Evolutionary conservation across 1,140 invertebrate species (phyloP).

Genomic region (Hylaeus anthracinus): DNA sequence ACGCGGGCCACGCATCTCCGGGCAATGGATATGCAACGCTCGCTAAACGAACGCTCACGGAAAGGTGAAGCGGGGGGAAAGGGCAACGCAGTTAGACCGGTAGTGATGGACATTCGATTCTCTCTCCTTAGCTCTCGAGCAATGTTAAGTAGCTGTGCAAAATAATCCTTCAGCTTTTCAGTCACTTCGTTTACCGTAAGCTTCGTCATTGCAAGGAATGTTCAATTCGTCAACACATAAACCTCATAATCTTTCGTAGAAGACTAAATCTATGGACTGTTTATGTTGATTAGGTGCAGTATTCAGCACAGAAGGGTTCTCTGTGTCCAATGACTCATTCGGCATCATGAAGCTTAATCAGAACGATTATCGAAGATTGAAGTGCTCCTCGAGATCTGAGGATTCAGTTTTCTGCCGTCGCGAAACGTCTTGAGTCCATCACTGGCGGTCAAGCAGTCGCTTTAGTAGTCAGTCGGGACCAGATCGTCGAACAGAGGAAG

Average conservation of each 20-base stretch:
- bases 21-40: constrained; percentile 36
- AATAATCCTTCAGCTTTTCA: no score
- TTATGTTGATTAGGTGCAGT: no score
- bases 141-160: background rate
- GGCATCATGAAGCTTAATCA: no score
- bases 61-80: constrained; percentile 44
- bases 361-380: no score
- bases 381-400: no score
- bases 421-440: constrained; percentile 6
- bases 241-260: no score
- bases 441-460: constrained; percentile 48
- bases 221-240: no score
- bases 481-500: constrained; percentile 52
- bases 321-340: no score
- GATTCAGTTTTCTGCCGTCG: background rate
- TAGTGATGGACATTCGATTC: constrained; percentile 32
- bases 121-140: background rate
- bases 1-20: constrained; percentile 49
- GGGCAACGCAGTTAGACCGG: constrained; percentile 62
- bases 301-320: no score
- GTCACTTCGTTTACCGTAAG: no score
- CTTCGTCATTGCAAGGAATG: no score
- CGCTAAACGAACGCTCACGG: constrained; percentile 24
- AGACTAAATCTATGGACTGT: no score
- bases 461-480: constrained; percentile 57